Percentiles rank a stretch among this genome's conserved stretches.
These are phyloP conservation scores for Cichladusa arquata DNA, from an alignment of 2,113 vertebrate genomes.

Conservation along the genomic window DNA sequence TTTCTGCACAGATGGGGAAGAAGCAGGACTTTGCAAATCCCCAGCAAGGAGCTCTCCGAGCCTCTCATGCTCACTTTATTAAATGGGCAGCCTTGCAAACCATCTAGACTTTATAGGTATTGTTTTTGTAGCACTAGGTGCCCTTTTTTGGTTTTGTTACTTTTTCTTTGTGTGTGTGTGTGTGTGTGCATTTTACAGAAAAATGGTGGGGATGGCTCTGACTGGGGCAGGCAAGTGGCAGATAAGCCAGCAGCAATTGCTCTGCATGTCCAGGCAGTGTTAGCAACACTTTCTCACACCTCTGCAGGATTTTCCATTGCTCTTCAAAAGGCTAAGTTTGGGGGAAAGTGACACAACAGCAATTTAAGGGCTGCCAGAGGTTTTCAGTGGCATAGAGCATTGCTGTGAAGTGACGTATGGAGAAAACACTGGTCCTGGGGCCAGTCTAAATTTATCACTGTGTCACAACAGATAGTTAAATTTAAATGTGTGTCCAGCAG, in stretches of 20 bases:
- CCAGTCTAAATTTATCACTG: not conserved
- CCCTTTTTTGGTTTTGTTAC: not conserved
- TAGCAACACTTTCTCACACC: not conserved
- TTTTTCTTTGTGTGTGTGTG: not conserved
- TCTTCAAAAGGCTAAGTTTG: constrained; percentile 3
- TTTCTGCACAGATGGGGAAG: not conserved
- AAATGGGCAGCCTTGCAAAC: not conserved
- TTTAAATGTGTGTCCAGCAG: constrained; percentile 35
- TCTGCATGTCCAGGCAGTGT: not conserved
- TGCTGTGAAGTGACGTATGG: not conserved
- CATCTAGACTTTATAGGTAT: not conserved
- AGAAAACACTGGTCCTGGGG: not conserved
- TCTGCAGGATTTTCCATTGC: not conserved
- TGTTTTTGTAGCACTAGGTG: not conserved
- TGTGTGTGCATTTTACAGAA: not conserved
- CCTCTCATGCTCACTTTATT: not conserved
- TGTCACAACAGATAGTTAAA: constrained; percentile 29
- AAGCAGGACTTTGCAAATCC: not conserved
- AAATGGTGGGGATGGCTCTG: not conserved
- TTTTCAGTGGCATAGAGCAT: not conserved
- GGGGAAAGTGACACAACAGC: not conserved
- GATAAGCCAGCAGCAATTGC: not conserved
- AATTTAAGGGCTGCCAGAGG: not conserved
- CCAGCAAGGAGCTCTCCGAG: not conserved
- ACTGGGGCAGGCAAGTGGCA: not conserved